Evolutionary conservation across 2,888 invertebrate genomes (phyloP), one percentile per base, ranked within the genome.

Genomic region (Caenorhabditis sp.): DNA sequence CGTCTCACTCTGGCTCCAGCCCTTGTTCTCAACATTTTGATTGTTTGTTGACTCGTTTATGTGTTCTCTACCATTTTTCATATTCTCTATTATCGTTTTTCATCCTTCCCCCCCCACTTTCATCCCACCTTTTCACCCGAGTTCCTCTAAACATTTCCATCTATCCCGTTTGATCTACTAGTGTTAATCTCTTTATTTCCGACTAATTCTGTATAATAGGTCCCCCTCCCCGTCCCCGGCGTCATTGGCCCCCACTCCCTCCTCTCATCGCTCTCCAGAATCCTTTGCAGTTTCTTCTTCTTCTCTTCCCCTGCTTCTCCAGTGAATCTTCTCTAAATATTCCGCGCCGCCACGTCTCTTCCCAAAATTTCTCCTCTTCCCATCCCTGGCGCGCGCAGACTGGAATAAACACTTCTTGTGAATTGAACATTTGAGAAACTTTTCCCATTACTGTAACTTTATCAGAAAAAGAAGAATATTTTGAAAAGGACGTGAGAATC

Each of bases 161-260:
- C 32, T n/a, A n/a, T n/a, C 32, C 32, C 32, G 32, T n/a, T 22
- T 35, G 61, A 65, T 61, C 58, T 78, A 69, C 64, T 69, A 69
- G 62, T 78, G 62, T 53, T 40, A 11, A 40, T 40, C 40, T 40
- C 40, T 13, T 69, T 56, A 69, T 65, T 65, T 40, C 58, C 32
- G 55, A 70, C 65, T 79, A 70, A 76, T 76, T 18, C 40, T 76
- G 76, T 76, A 76, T 61, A 76, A 76, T 76, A 76, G 67, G 58
- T 28, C 20, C n/a, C n/a, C n/a, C n/a, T n/a, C n/a, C n/a, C n/a
- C n/a, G n/a, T n/a, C n/a, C n/a, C n/a, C n/a, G n/a, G n/a, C n/a
- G n/a, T n/a, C n/a, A n/a, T n/a, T n/a, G n/a, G n/a, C n/a, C n/a
- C n/a, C n/a, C 32, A 32, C 56, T 40, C 32, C 37, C 22, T 61